phyloP scores from a whole-genome alignment of 2,888 invertebrate species.

The Baronia brevicornis region DNA sequence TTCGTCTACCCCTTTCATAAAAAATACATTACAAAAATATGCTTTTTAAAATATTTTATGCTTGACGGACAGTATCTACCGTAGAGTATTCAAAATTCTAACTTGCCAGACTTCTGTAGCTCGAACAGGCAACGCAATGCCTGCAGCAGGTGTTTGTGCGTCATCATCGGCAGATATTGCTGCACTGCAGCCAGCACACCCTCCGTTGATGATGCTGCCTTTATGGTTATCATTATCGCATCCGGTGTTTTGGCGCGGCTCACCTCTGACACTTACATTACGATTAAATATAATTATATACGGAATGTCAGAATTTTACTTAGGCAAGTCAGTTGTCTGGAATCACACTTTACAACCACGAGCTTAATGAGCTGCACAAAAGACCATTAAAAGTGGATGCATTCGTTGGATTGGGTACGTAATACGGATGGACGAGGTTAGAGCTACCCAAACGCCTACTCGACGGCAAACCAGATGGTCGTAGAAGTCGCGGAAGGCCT shows the following conservation, averaged over 20 bases:
- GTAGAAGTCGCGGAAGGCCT: too few relatives aligned
- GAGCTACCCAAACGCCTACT: too few relatives aligned
- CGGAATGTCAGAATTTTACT: too few relatives aligned
- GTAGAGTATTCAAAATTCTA: slow-evolving; percentile 20
- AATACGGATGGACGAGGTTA: too few relatives aligned
- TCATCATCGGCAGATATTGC: slow-evolving; percentile 54
- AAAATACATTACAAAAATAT: too few relatives aligned
- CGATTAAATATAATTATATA: background rate
- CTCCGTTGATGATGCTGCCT: slow-evolving; percentile 49
- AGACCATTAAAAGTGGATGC: too few relatives aligned
- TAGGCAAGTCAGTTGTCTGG: too few relatives aligned
- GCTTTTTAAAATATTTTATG: background rate
- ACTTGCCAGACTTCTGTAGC: slow-evolving; percentile 71
- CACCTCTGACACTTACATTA: slow-evolving; percentile 38
- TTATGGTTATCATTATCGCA: slow-evolving; percentile 58
- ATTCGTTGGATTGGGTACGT: too few relatives aligned
- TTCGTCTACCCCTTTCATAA: too few relatives aligned
- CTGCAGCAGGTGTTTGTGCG: slow-evolving; percentile 71
- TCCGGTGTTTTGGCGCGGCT: slow-evolving; percentile 41
- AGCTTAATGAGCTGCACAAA: too few relatives aligned
- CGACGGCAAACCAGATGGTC: too few relatives aligned
- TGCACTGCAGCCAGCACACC: slow-evolving; percentile 66
- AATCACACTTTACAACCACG: background rate
- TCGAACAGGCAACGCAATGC: slow-evolving; percentile 73
- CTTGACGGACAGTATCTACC: slow-evolving; percentile 4